Conservation (phyloP, 2,797 vertebrate genomes). For the Buphagus erythrorhynchus region DNA sequence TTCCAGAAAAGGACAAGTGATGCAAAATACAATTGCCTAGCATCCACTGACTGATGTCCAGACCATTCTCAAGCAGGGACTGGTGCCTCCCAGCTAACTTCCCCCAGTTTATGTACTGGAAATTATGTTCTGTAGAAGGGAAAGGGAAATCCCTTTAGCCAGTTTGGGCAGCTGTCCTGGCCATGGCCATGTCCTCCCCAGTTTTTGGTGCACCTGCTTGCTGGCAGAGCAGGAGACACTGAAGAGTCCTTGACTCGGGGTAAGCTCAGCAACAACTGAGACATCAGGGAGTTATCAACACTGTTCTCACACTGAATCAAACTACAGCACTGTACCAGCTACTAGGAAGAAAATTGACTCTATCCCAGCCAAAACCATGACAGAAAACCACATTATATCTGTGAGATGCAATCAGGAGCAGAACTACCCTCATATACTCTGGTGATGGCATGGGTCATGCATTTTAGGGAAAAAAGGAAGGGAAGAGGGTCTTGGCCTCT, state of each 20-base stretch:
- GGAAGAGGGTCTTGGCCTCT: neutral
- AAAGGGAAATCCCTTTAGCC: neutral
- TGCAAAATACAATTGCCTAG: neutral
- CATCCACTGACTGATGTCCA: neutral
- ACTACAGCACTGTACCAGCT: neutral
- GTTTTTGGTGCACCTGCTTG: neutral
- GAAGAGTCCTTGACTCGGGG: neutral
- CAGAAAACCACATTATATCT: neutral
- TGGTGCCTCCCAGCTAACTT: neutral
- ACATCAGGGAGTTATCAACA: neutral
- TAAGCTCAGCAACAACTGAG: neutral
- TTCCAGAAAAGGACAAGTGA: neutral
- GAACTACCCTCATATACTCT: neutral
- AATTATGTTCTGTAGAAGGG: neutral
- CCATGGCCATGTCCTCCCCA: fast-evolving
- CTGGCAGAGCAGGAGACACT: neutral
- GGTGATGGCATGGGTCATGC: fast-evolving
- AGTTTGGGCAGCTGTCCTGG: neutral
- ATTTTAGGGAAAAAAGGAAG: neutral
- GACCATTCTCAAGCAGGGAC: neutral
- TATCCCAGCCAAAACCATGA: neutral
- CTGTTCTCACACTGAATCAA: neutral
- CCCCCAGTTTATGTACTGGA: neutral
- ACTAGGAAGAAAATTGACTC: neutral
- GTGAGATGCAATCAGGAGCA: neutral